Percentiles rank a stretch among this genome's conserved stretches.
Evolutionary conservation across 2,888 invertebrate genomes (phyloP).

Genomic region (Dolomedes plantarius): DNA sequence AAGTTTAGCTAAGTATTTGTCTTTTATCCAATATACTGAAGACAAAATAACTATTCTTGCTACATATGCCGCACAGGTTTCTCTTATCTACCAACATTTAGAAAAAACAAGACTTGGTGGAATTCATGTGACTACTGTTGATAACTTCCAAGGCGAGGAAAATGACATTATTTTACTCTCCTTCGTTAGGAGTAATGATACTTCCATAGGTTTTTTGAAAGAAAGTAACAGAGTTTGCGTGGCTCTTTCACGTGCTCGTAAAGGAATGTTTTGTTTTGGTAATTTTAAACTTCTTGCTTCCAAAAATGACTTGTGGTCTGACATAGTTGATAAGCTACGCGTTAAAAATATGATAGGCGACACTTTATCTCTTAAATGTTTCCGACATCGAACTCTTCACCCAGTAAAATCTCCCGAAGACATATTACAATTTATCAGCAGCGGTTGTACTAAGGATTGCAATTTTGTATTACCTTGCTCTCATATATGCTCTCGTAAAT

Average conservation of each 20-base stretch:
- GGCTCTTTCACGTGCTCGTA: constrained; percentile 72
- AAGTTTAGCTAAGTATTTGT: constrained; percentile 73
- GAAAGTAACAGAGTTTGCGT: constrained; percentile 75
- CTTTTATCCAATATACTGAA: constrained; percentile 73
- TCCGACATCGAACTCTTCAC: constrained; percentile 46
- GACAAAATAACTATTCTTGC: constrained; percentile 76
- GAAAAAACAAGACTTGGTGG: constrained; percentile 12
- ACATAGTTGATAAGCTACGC: constrained; percentile 60
- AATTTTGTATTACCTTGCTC: constrained; percentile 75
- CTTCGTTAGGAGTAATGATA: constrained; percentile 74
- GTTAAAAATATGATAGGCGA: constrained; percentile 37
- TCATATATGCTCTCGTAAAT: constrained; percentile 73
- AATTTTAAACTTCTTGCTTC: constrained; percentile 69
- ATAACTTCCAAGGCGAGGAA: constrained; percentile 75
- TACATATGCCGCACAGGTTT: constrained; percentile 76
- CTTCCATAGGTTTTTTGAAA: constrained; percentile 75
- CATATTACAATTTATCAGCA: constrained; percentile 38
- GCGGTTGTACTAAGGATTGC: constrained; percentile 75
- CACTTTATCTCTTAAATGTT: constrained; percentile 73
- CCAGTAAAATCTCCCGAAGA: constrained; percentile 42
- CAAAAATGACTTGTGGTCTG: constrained; percentile 64
- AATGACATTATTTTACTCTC: constrained; percentile 75
- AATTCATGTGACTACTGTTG: constrained; percentile 72
- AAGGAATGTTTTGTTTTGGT: constrained; percentile 72
- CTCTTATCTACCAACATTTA: constrained; percentile 43